Evolutionary conservation across 1,140 invertebrate species (phyloP).

Genomic region (Andrena cerasifolii): DNA sequence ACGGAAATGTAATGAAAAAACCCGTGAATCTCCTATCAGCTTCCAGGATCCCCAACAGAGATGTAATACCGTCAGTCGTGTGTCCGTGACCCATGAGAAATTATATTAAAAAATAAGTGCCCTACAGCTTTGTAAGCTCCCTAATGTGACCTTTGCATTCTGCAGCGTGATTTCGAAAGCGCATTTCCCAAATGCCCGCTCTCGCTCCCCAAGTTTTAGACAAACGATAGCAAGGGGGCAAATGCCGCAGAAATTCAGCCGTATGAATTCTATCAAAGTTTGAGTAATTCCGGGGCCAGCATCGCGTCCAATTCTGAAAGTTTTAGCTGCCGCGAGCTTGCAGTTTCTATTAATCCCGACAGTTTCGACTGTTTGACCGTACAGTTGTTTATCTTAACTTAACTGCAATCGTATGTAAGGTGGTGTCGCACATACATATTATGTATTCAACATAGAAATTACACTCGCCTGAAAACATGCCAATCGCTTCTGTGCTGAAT

Average conservation of each 20-base stretch:
- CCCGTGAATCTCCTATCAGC: not conserved
- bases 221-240: not conserved
- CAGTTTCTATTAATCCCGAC: not conserved
- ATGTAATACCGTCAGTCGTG: not conserved
- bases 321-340: not conserved
- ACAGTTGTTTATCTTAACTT: too few species aligned
- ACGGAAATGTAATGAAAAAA: too few species aligned
- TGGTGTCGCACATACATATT: not conserved
- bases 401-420: not conserved
- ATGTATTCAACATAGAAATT: too few species aligned
- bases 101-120: not conserved
- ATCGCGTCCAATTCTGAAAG: not conserved
- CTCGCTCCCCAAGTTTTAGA: not conserved
- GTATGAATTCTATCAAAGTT: not conserved
- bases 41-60: too few species aligned
- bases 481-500: too few species aligned
- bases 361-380: too few species aligned
- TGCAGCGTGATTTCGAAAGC: not conserved
- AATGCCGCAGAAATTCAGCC: not conserved
- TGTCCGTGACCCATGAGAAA: not conserved
- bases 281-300: not conserved
- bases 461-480: too few species aligned
- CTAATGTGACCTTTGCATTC: not conserved
- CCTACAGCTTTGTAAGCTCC: not conserved
- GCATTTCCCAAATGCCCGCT: not conserved